A percentile compares a stretch with the other conserved stretches of the same genome.
Evolutionary conservation across 2,888 invertebrate species (phyloP).

Genomic region (Matsumyia berberina): DNA sequence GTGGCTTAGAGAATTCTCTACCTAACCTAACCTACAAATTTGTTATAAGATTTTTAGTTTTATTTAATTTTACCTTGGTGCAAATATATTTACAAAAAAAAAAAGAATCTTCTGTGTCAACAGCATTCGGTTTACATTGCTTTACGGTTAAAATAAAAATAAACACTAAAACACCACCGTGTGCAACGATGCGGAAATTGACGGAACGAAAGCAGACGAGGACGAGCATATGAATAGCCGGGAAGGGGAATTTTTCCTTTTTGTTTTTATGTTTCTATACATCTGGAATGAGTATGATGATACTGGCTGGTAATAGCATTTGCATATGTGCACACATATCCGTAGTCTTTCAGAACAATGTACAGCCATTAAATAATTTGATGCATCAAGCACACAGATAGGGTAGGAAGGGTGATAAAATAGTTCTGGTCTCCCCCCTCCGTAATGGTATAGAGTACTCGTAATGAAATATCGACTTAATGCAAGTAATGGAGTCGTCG

Average conservation of each 20-base stretch:
- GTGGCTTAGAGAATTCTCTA: too few species aligned
- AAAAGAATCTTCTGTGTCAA: conserved; percentile 13
- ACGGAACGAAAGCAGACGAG: conserved; percentile 32
- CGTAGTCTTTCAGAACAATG: conserved; percentile 17
- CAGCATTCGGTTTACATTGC: conserved; percentile 21
- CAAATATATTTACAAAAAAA: conserved; percentile 5
- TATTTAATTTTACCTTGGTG: neutral
- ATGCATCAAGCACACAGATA: conserved; percentile 19
- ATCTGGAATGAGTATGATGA: conserved; percentile 53
- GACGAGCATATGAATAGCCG: conserved; percentile 4
- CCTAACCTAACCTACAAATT: too few species aligned
- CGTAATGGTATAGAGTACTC: neutral
- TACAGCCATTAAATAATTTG: conserved; percentile 11
- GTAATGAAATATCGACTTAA: too few species aligned
- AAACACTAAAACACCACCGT: conserved; percentile 48
- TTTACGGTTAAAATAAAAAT: conserved; percentile 38
- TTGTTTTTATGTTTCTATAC: conserved; percentile 32
- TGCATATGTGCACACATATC: too few species aligned
- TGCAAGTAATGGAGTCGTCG: too few species aligned
- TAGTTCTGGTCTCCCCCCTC: neutral
- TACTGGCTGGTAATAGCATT: conserved; percentile 54
- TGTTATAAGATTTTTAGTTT: too few species aligned
- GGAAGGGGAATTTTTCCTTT: conserved; percentile 4
- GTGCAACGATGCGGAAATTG: conserved; percentile 67
- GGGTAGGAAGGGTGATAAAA: conserved; percentile 42